phyloP scores from a whole-genome alignment of 2,113 vertebrate species.

The Sula dactylatra region DNA sequence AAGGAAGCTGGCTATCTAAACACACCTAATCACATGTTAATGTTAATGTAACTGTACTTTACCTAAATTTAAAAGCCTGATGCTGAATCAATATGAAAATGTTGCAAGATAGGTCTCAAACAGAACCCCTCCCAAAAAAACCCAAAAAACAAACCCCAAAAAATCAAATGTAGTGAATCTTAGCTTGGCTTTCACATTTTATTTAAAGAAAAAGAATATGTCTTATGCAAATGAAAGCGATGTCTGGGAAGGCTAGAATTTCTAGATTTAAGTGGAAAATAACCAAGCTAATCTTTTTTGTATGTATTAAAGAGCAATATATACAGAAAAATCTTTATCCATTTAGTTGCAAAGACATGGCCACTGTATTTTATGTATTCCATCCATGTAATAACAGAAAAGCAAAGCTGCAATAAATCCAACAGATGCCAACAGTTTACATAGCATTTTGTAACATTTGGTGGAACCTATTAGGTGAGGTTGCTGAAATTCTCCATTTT shows the following conservation, averaged over 20 bases:
- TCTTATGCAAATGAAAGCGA: background rate
- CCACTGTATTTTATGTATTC: background rate
- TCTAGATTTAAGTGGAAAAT: background rate
- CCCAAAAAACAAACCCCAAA: no score
- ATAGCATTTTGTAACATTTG: no score
- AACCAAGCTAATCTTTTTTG: background rate
- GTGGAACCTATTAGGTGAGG: no score
- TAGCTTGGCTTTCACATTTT: background rate
- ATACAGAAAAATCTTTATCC: background rate
- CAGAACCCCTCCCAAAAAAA: fast-evolving
- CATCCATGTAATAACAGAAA: no score
- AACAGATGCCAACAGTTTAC: no score
- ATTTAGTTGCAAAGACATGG: background rate
- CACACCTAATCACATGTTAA: no score
- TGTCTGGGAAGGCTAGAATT: background rate
- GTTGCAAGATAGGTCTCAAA: background rate
- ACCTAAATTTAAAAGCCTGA: background rate
- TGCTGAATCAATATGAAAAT: background rate
- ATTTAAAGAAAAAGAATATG: background rate
- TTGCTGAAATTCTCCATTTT: no score
- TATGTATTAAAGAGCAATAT: background rate
- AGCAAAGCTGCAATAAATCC: no score
- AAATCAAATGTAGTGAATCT: background rate
- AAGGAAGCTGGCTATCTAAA: no score
- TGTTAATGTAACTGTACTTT: background rate